A percentile compares a stretch with the other conserved stretches of the same genome.
Evolutionary conservation across 2,888 invertebrate genomes (phyloP).

Genomic region (Leptothorax acervorum): DNA sequence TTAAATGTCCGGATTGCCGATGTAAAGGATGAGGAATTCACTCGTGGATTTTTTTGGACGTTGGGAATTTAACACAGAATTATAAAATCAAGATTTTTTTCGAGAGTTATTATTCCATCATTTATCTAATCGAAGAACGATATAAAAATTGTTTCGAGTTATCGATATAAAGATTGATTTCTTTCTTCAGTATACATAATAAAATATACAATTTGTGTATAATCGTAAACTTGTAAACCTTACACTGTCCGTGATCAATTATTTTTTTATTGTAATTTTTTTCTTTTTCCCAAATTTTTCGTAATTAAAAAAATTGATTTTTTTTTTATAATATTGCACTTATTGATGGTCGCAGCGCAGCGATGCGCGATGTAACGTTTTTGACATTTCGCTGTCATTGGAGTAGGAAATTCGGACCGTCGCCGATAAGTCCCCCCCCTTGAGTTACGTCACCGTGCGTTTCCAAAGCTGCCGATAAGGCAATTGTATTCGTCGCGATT

Average conservation of each 20-base stretch:
- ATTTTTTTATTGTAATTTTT: neutral
- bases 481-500: slow-evolving; percentile 51
- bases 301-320: slow-evolving; percentile 1
- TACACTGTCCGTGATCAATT: neutral
- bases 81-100: slow-evolving; percentile 1
- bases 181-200: neutral
- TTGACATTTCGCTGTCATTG: slow-evolving; percentile 59
- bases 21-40: slow-evolving; percentile 19
- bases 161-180: neutral
- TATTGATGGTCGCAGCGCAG: neutral
- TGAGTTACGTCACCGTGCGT: slow-evolving; percentile 60
- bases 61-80: neutral
- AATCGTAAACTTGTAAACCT: neutral
- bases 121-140: neutral
- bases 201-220: neutral
- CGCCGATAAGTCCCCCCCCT: slow-evolving; percentile 46
- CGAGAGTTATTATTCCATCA: neutral
- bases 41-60: neutral
- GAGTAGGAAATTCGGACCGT: slow-evolving; percentile 54
- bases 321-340: neutral
- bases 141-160: neutral
- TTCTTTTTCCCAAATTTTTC: neutral
- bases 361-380: slow-evolving; percentile 6
- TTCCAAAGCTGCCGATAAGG: slow-evolving; percentile 59
- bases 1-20: slow-evolving; percentile 3